These are phyloP conservation scores for Aspiorhynchus laticeps DNA, from an alignment of 2,113 vertebrate genomes.

Conservation along the genomic window DNA sequence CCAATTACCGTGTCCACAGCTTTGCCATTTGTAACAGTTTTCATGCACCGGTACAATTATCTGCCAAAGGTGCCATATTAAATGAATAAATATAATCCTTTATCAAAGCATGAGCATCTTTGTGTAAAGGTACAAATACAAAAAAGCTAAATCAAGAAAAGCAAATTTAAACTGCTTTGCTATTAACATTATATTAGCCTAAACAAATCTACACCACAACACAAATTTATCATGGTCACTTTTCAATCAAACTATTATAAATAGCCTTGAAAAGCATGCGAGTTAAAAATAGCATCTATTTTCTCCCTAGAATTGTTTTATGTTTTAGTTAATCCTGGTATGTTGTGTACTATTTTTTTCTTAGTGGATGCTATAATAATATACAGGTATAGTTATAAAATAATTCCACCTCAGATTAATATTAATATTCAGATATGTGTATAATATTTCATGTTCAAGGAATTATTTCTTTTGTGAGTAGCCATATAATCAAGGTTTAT, in stretches of 20 bases:
- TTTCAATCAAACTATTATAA: background rate
- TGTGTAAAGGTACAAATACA: background rate
- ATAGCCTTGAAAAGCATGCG: background rate
- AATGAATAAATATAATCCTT: background rate
- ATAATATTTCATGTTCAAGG: background rate
- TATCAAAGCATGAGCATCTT: background rate
- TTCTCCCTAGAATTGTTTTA: background rate
- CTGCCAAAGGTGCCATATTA: background rate
- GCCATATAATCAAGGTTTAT: background rate
- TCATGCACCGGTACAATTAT: background rate
- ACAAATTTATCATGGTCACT: background rate
- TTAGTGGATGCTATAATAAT: too few species aligned
- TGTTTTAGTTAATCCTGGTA: too few species aligned
- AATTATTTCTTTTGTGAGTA: background rate
- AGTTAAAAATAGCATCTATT: background rate
- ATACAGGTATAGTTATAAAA: background rate
- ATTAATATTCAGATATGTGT: background rate
- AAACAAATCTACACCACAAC: background rate
- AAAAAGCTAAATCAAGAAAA: background rate
- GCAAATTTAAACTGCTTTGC: background rate
- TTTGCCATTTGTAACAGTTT: background rate
- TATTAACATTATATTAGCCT: background rate
- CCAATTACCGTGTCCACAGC: background rate
- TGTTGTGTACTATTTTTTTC: too few species aligned
- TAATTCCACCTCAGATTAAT: background rate